These are phyloP conservation scores for Dexiosoma caninum DNA, from an alignment of 2,888 invertebrate species.

Conservation along the genomic window DNA sequence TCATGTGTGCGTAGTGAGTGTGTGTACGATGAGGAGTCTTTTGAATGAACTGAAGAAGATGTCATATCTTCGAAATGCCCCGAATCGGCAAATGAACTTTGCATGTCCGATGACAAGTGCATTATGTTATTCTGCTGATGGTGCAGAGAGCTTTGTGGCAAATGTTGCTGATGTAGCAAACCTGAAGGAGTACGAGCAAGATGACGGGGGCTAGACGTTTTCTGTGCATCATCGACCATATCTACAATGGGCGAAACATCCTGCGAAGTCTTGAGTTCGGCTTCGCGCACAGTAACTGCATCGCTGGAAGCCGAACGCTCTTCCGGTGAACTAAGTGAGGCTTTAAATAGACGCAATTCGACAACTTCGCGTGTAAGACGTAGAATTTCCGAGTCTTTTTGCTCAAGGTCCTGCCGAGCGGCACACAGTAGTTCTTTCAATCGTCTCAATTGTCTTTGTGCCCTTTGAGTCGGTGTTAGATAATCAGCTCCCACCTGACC, in stretches of 20 bases:
- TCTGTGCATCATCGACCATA: constrained; percentile 78
- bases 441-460: constrained; percentile 87
- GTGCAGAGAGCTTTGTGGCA: constrained; percentile 63
- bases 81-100: constrained; percentile 89
- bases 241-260: constrained; percentile 80
- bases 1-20: constrained; percentile 75
- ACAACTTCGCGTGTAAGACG: constrained; percentile 87
- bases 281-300: constrained; percentile 86
- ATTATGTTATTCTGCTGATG: constrained; percentile 71
- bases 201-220: constrained; percentile 77
- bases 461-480: constrained; percentile 91
- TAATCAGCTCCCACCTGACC: constrained; percentile 89
- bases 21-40: constrained; percentile 82
- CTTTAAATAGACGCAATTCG: constrained; percentile 88
- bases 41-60: constrained; percentile 86
- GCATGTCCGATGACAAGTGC: constrained; percentile 80
- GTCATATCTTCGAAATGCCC: constrained; percentile 91
- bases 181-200: constrained; percentile 60
- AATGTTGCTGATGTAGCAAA: constrained; percentile 62
- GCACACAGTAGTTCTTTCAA: constrained; percentile 85
- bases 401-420: constrained; percentile 87
- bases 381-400: constrained; percentile 88
- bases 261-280: constrained; percentile 80
- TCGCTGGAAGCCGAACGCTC: constrained; percentile 88
- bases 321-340: constrained; percentile 87